These are phyloP conservation scores for Drymodes brunneopygia DNA, from an alignment of 2,113 vertebrate genomes.

Conservation along the genomic window DNA sequence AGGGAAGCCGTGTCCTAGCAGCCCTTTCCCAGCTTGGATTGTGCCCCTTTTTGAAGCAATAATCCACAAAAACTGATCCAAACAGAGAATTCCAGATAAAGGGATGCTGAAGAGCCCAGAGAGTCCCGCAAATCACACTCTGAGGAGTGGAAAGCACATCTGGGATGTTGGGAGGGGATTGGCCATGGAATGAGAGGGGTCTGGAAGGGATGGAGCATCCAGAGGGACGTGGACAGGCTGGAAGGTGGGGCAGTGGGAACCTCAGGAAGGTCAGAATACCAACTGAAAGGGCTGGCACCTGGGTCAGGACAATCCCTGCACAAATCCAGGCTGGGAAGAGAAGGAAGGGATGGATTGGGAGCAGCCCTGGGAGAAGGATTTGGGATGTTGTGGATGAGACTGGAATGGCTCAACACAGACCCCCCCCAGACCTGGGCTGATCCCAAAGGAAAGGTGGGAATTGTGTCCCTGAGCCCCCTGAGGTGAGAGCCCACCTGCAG, in stretches of 20 bases:
- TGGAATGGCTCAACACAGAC: not conserved
- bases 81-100: not conserved
- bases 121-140: not conserved
- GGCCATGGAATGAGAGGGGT: not conserved
- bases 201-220: not conserved
- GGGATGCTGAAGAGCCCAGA: rapidly evolving
- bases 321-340: not conserved
- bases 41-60: not conserved
- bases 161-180: not conserved
- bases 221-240: not conserved
- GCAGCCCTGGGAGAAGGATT: not conserved
- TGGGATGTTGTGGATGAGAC: not conserved
- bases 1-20: rapidly evolving
- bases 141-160: not conserved
- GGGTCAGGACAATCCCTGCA: not conserved
- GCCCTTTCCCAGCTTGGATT: rapidly evolving
- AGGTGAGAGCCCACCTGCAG: not conserved
- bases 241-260: not conserved
- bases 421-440: no score
- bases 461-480: not conserved
- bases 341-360: rapidly evolving
- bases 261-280: not conserved
- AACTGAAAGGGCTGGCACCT: rapidly evolving
- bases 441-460: not conserved
- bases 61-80: not conserved